Evolutionary conservation across 2,797 vertebrate species (phyloP).

Genomic region (Luscinia megarhynchos): DNA sequence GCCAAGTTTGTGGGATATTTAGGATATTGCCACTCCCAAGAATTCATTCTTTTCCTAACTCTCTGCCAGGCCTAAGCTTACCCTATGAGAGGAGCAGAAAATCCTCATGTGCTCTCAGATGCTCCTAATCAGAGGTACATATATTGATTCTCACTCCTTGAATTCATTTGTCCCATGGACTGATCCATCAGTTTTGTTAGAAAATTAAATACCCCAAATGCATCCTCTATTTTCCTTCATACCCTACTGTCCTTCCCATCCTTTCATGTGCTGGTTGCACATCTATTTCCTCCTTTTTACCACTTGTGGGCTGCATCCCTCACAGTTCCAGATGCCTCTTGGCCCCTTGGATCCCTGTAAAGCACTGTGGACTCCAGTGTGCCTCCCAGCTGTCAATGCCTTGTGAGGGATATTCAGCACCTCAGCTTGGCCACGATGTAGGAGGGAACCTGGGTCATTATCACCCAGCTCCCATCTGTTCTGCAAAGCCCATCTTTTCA

Average conservation of each 20-base stretch:
- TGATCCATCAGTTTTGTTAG: not conserved
- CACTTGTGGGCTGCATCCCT: not conserved
- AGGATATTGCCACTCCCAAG: not conserved
- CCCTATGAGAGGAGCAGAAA: not conserved
- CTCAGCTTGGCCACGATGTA: not conserved
- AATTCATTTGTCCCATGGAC: not conserved
- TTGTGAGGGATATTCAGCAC: not conserved
- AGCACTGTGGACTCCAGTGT: not conserved
- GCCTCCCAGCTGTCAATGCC: not conserved
- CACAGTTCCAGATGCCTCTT: not conserved
- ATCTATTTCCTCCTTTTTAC: not conserved
- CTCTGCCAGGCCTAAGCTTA: not conserved
- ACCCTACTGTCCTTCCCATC: not conserved
- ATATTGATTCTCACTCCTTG: not conserved
- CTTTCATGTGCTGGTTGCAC: accelerated
- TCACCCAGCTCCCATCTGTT: not conserved
- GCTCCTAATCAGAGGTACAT: not conserved
- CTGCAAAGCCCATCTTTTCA: not conserved
- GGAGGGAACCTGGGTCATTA: not conserved
- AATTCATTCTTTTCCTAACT: not conserved
- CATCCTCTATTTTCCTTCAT: not conserved
- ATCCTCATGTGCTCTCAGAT: not conserved
- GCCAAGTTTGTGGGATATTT: not conserved
- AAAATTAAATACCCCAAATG: not conserved
- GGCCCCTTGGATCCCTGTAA: not conserved